A percentile compares a stretch with the other conserved stretches of the same genome.
Evolutionary conservation across 2,888 invertebrate genomes (phyloP).

Genomic region (Oeneis ivallda): DNA sequence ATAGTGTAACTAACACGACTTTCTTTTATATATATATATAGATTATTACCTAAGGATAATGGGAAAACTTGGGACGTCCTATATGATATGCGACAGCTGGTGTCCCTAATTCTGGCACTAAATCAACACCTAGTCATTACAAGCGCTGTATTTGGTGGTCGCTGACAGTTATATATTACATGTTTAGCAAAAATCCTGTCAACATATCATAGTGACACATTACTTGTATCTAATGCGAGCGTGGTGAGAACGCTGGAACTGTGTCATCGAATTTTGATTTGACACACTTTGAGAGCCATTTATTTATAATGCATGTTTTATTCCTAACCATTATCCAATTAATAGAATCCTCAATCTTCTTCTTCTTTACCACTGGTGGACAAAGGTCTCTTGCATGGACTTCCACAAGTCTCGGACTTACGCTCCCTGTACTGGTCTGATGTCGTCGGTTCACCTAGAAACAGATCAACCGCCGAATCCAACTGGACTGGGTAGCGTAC

Average conservation of each 20-base stretch:
- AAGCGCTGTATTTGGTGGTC: constrained; percentile 30
- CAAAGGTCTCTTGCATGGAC: too few species aligned
- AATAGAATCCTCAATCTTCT: not conserved
- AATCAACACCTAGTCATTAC: constrained; percentile 35
- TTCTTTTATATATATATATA: too few species aligned
- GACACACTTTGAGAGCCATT: constrained; percentile 2
- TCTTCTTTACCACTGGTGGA: too few species aligned
- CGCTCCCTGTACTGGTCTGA: too few species aligned
- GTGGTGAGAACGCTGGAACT: constrained; percentile 15
- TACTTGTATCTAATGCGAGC: constrained; percentile 16
- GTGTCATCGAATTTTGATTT: constrained; percentile 26
- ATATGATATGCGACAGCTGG: not conserved
- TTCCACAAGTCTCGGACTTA: too few species aligned
- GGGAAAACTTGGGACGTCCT: not conserved
- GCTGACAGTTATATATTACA: constrained; percentile 28
- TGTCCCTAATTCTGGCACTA: constrained; percentile 26
- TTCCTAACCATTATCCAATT: not conserved
- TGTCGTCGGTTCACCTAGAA: too few species aligned
- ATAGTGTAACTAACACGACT: too few species aligned
- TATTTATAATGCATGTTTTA: not conserved
- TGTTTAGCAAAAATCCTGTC: constrained; percentile 22
- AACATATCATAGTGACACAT: constrained; percentile 16
- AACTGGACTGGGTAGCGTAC: too few species aligned
- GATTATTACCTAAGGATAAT: too few species aligned
- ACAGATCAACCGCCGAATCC: too few species aligned